phyloP scores from a whole-genome alignment of 2,113 vertebrate species.

The Numida meleagris region DNA sequence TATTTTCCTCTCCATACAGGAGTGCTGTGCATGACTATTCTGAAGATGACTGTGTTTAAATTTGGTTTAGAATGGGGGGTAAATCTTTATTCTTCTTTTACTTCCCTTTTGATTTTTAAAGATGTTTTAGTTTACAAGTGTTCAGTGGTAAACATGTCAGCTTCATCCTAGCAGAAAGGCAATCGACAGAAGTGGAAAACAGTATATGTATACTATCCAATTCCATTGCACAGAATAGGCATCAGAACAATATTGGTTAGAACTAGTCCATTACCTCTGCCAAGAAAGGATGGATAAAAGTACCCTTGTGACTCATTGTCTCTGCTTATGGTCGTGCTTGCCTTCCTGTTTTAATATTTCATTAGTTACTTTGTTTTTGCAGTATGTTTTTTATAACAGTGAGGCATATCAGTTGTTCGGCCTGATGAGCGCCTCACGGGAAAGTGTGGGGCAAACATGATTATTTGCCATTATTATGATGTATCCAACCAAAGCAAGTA shows the following conservation, averaged over 20 bases:
- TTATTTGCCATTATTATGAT: background rate
- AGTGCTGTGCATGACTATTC: background rate
- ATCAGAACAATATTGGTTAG: background rate
- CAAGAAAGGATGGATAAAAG: background rate
- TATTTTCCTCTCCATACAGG: background rate
- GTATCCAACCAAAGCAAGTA: background rate
- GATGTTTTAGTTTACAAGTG: background rate
- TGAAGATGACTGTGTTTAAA: background rate
- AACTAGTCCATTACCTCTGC: slow-evolving; percentile 34
- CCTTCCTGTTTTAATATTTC: slow-evolving; percentile 48
- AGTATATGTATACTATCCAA: background rate
- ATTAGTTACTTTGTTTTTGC: slow-evolving; percentile 34
- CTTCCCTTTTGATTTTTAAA: background rate
- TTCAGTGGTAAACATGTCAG: background rate
- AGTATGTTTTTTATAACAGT: slow-evolving; percentile 19
- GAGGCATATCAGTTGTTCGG: background rate
- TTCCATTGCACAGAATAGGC: background rate
- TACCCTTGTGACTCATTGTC: slow-evolving; percentile 17
- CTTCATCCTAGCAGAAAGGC: background rate
- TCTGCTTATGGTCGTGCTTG: slow-evolving; percentile 39
- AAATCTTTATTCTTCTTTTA: background rate
- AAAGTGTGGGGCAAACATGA: background rate
- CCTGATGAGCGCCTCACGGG: background rate
- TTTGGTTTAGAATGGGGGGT: background rate
- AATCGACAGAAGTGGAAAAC: background rate